Conservation (phyloP, 1,140 invertebrate species). For the Magallana angulata region DNA sequence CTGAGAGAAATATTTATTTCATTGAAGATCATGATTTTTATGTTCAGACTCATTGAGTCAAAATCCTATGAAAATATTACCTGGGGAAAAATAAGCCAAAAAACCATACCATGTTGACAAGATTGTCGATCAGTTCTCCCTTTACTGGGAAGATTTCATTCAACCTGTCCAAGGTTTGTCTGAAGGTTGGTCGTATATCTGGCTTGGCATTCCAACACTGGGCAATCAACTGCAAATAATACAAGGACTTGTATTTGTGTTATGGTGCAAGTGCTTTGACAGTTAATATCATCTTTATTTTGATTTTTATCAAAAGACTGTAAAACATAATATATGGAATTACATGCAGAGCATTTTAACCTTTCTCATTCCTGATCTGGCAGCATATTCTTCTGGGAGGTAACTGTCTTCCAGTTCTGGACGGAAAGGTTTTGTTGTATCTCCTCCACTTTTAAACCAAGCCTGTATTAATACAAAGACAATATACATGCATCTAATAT, state of each 20-base stretch:
- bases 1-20: too few species aligned
- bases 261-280: too few species aligned
- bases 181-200: conserved; percentile 53
- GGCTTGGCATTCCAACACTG: conserved; percentile 48
- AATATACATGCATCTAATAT: background rate
- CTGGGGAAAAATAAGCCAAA: too few species aligned
- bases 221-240: conserved; percentile 52
- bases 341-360: background rate
- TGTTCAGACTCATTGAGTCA: too few species aligned
- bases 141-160: conserved; percentile 63
- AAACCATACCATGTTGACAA: conserved; percentile 60
- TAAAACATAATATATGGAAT: too few species aligned
- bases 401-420: conserved; percentile 41
- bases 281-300: too few species aligned
- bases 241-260: background rate
- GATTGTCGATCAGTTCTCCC: conserved; percentile 66
- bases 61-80: too few species aligned
- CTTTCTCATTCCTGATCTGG: conserved; percentile 47
- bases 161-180: conserved; percentile 50
- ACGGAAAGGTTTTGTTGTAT: conserved; percentile 57
- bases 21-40: too few species aligned
- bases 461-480: conserved; percentile 32
- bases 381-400: conserved; percentile 60
- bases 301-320: too few species aligned
- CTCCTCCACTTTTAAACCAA: conserved; percentile 55